Conservation (phyloP, 1,140 invertebrate species). For the Oryctes rhinoceros region DNA sequence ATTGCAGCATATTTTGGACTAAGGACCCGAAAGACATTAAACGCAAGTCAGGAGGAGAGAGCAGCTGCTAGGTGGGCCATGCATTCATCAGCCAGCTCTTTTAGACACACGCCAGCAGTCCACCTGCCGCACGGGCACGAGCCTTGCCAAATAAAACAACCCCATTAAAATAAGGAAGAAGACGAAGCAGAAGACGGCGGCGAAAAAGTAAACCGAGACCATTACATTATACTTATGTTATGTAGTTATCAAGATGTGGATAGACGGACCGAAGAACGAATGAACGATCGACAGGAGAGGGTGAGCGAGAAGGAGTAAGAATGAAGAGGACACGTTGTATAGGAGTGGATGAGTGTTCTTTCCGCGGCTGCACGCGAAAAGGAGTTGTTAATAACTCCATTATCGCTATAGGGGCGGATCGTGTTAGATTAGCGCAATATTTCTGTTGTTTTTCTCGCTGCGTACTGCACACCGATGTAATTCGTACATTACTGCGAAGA, state of each 20-base stretch:
- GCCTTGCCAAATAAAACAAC: constrained; percentile 41
- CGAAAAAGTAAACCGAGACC: constrained; percentile 30
- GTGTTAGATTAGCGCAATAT: constrained; percentile 14
- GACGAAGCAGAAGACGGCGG: constrained; percentile 11
- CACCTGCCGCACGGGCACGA: constrained; percentile 40
- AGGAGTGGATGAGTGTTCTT: constrained; percentile 16
- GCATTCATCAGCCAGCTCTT: constrained; percentile 37
- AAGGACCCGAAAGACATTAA: constrained; percentile 36
- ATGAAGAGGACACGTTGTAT: background rate
- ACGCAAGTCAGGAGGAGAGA: constrained; percentile 38
- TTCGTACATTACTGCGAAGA: background rate
- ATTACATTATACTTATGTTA: constrained; percentile 32
- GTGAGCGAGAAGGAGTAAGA: constrained; percentile 25
- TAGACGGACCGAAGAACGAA: constrained; percentile 20
- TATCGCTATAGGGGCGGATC: constrained; percentile 6
- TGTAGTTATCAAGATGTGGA: constrained; percentile 27
- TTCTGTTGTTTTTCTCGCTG: background rate
- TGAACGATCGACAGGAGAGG: constrained; percentile 5
- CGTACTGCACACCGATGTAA: background rate
- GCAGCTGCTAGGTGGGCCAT: constrained; percentile 38
- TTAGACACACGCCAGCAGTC: constrained; percentile 40
- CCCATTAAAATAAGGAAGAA: constrained; percentile 39
- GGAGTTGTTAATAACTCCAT: constrained; percentile 36
- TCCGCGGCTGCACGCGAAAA: constrained; percentile 12
- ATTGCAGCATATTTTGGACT: constrained; percentile 39